A percentile compares a stretch with the other conserved stretches of the same genome.
phyloP scores from a whole-genome alignment of 64 coral and sea anemone genomes.

The Trachythela sp. region DNA sequence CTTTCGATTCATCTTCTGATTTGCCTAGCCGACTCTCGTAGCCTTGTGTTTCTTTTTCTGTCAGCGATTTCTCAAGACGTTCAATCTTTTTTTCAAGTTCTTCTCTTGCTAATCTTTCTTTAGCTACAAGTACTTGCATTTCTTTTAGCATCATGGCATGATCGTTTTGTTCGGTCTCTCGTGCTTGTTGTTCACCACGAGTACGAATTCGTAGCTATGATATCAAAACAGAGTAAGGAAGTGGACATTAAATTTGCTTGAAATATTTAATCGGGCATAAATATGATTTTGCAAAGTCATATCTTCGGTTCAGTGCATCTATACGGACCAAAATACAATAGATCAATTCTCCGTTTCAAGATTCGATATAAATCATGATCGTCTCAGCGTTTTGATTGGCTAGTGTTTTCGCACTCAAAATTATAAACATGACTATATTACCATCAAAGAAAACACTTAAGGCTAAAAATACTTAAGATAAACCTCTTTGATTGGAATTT shows the following conservation, averaged over 20 bases:
- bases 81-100: conserved; percentile 89
- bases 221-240: conserved; percentile 30
- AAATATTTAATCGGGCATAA: background rate
- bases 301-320: too few relatives aligned
- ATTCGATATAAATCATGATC: too few relatives aligned
- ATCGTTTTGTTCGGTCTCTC: conserved; percentile 92
- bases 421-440: too few relatives aligned
- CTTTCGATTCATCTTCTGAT: conserved; percentile 51
- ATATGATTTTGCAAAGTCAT: too few relatives aligned
- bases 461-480: too few relatives aligned
- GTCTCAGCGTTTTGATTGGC: too few relatives aligned
- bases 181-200: conserved; percentile 79
- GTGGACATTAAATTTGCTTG: background rate
- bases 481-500: too few relatives aligned
- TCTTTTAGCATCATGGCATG: conserved; percentile 83
- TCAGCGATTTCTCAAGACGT: background rate
- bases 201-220: conserved; percentile 59
- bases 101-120: conserved; percentile 68
- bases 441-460: too few relatives aligned
- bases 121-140: conserved; percentile 73
- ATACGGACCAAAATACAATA: too few relatives aligned
- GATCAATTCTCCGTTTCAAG: too few relatives aligned
- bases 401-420: too few relatives aligned
- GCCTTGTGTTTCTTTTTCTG: background rate
- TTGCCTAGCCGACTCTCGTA: conserved; percentile 25